Evolutionary conservation across 2,797 vertebrate genomes (phyloP), one percentile per base, ranked within the genome.

Genomic region (Okamejei kenojei): DNA sequence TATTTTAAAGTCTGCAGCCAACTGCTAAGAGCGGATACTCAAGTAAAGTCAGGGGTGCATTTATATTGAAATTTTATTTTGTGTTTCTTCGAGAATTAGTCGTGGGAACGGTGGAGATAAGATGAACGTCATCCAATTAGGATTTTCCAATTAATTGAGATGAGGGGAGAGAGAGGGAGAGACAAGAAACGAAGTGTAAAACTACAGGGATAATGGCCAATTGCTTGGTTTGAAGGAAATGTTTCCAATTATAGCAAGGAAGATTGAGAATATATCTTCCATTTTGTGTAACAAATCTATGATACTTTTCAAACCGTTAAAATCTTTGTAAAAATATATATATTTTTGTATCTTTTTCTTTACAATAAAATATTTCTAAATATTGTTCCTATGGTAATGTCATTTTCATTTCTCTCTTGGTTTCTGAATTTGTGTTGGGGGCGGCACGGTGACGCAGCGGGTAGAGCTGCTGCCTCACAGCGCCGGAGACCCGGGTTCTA

Each of bases 301-400:
- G 10, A 84, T 54, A 19, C 32, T 65, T 68, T 88, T 68, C 84
- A 65, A 19, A 19, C 84, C n/a, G 61, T 88, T 86, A n/a, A 63
- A 63, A n/a, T 32, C 32, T 63, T 63, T 86, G 61, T 26, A n/a
- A 65, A 63, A 86, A 1, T 63, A 1, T 65, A 68, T 2, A 4
- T 68, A 88, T 88, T 68, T 88, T 88, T 88, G 61, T 88, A 68
- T 88, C 32, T 88, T 88, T 65, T 88, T 65, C 84, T 88, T 68
- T 88, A 88, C 63, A 88, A 88, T 88, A 88, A 88, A 88, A 68
- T 35, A 19, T 65, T 65, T 23, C 19, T 88, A n/a, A 65, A 15
- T 35, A 13, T 17, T 9, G 13, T 86, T 32, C 54, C 29, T 35
- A 8, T 65, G 63, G 9, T 68, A 35, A 65, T 2, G 15, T 32